Evolutionary conservation across 2,888 invertebrate genomes (phyloP).

Genomic region (Encarsia formosa): DNA sequence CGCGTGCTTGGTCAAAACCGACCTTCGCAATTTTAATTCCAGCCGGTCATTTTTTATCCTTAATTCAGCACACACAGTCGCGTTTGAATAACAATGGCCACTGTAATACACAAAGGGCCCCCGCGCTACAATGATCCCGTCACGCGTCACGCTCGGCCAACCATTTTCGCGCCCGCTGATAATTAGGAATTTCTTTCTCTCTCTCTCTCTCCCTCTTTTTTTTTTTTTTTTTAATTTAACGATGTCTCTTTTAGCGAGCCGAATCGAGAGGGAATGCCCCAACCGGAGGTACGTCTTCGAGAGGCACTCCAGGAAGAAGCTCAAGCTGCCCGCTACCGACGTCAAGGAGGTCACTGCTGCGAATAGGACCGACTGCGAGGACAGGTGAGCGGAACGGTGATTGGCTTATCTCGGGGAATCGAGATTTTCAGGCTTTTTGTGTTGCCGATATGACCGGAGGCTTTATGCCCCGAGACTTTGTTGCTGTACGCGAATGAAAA

Average conservation of each 20-base stretch:
- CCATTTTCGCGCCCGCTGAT: neutral
- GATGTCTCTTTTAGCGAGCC: conserved; percentile 64
- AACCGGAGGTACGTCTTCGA: conserved; percentile 86
- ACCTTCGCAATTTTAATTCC: too few species aligned
- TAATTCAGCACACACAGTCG: conserved; percentile 13
- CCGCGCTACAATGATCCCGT: neutral
- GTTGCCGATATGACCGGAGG: neutral
- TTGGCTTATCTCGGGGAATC: neutral
- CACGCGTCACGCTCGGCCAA: neutral
- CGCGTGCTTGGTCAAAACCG: too few species aligned
- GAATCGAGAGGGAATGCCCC: conserved; percentile 84
- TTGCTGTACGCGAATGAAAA: too few species aligned
- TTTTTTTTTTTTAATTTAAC: too few species aligned
- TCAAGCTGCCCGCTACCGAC: conserved; percentile 76
- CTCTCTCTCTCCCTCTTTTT: too few species aligned
- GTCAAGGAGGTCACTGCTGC: conserved; percentile 80
- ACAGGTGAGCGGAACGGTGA: conserved; percentile 54
- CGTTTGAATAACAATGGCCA: conserved; percentile 24
- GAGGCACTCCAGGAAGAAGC: conserved; percentile 77
- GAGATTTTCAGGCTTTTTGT: neutral
- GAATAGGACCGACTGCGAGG: conserved; percentile 85
- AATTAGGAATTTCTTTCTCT: too few species aligned
- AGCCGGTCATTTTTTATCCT: conserved; percentile 7
- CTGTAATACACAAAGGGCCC: neutral
- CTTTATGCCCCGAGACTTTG: neutral